Conservation (phyloP, 2,113 vertebrate genomes). For the Anolis sagrei region DNA sequence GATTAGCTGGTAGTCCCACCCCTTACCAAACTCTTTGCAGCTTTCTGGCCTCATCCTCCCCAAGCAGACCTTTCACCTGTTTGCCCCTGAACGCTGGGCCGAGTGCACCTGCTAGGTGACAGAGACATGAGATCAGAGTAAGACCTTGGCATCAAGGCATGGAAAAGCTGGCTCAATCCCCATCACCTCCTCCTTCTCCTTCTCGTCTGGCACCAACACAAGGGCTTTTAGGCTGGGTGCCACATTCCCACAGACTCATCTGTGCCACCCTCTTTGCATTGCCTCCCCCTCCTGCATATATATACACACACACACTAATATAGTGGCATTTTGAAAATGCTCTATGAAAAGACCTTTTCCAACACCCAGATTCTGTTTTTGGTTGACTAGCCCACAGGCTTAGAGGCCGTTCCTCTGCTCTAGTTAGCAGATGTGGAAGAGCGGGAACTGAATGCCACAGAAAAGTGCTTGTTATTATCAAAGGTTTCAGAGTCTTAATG, state of each 20-base stretch:
- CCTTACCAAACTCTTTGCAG: neutral
- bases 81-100: neutral
- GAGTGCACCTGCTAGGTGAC: conserved; percentile 29
- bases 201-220: neutral
- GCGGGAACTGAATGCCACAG: too few relatives aligned
- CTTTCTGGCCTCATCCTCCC: neutral
- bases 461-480: too few relatives aligned
- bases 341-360: neutral
- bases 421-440: too few relatives aligned
- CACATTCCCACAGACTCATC: conserved; percentile 4
- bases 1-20: neutral
- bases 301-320: too few relatives aligned
- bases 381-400: too few relatives aligned
- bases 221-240: neutral
- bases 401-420: too few relatives aligned
- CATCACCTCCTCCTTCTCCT: neutral
- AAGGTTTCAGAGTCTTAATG: too few relatives aligned
- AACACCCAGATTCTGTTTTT: neutral
- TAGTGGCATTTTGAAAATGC: neutral
- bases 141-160: conserved; percentile 20
- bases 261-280: neutral
- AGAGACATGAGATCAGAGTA: neutral
- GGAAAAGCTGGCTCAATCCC: conserved; percentile 18
- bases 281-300: too few relatives aligned
- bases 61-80: neutral